Evolutionary conservation across 2,888 invertebrate species (phyloP).

Genomic region (Tortricodes alternella): DNA sequence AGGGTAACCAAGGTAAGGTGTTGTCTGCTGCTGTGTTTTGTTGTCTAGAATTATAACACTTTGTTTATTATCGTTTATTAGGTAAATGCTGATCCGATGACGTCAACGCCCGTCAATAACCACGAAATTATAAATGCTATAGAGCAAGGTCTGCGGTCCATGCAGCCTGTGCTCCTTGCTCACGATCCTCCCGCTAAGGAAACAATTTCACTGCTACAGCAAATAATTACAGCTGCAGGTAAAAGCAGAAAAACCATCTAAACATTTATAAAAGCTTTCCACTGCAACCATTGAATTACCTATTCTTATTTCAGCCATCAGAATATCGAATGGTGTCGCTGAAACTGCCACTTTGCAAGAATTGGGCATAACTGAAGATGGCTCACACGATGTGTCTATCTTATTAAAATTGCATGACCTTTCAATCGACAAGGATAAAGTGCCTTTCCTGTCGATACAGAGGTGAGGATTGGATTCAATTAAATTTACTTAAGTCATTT

Average conservation of each 20-base stretch:
- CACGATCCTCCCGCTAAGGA: background rate
- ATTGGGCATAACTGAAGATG: conserved; percentile 34
- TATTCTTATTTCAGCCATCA: too few species aligned
- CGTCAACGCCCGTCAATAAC: too few species aligned
- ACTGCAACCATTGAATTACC: too few species aligned
- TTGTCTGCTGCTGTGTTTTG: too few species aligned
- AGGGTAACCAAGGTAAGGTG: too few species aligned
- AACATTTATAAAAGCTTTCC: too few species aligned
- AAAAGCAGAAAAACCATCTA: background rate
- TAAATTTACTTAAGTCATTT: too few species aligned
- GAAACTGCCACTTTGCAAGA: conserved; percentile 36
- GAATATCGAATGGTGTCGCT: conserved; percentile 27
- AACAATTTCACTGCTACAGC: conserved; percentile 33
- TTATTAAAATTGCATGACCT: conserved; percentile 35
- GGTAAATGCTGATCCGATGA: background rate
- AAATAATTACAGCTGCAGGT: conserved; percentile 38
- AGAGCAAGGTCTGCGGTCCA: conserved; percentile 36
- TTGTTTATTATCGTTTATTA: background rate
- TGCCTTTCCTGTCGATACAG: conserved; percentile 35
- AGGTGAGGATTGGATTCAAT: conserved; percentile 39
- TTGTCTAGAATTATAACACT: too few species aligned
- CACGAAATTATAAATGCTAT: conserved; percentile 32
- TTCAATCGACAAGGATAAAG: conserved; percentile 29
- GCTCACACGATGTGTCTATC: conserved; percentile 30
- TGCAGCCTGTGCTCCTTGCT: conserved; percentile 29